Conservation (phyloP, 2,888 invertebrate genomes). For the Synergus laeviventris region DNA sequence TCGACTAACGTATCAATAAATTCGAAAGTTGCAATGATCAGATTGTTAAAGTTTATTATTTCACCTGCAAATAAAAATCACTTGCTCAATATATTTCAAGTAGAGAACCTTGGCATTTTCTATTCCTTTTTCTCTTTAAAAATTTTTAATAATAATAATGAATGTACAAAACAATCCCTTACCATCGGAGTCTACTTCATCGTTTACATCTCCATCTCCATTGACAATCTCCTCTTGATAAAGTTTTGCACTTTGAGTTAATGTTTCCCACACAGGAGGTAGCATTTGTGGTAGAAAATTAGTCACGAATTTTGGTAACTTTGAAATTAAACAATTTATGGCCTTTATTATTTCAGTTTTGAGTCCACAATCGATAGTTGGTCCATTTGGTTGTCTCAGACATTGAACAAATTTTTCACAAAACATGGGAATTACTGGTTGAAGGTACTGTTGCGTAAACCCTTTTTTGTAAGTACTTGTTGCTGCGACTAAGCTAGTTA, state of each 20-base stretch:
- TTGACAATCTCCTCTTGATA: constrained; percentile 82
- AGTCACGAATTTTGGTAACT: constrained; percentile 80
- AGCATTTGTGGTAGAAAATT: constrained; percentile 81
- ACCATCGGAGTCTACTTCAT: constrained; percentile 82
- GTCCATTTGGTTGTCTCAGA: constrained; percentile 78
- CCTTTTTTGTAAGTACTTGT: constrained; percentile 78
- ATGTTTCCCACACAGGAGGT: constrained; percentile 82
- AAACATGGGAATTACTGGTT: constrained; percentile 83
- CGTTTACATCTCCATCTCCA: constrained; percentile 77
- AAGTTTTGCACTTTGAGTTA: constrained; percentile 82
- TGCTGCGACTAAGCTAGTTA: constrained; percentile 78
- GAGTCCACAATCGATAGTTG: constrained; percentile 79
- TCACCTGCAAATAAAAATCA: constrained; percentile 76
- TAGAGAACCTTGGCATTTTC: too few relatives aligned
- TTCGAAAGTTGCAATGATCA: constrained; percentile 83
- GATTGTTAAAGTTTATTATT: constrained; percentile 80
- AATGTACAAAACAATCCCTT: constrained; percentile 51
- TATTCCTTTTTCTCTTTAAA: too few relatives aligned
- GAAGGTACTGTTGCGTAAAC: constrained; percentile 80
- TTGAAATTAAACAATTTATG: constrained; percentile 80
- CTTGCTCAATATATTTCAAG: not conserved
- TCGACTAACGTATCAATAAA: constrained; percentile 82
- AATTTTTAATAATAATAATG: not conserved
- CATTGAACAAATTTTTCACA: constrained; percentile 81
- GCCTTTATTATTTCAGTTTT: constrained; percentile 82